A percentile compares a stretch with the other conserved stretches of the same genome.
phyloP scores from a whole-genome alignment of 2,797 vertebrate species.

The Enteromius trimaculatus region DNA sequence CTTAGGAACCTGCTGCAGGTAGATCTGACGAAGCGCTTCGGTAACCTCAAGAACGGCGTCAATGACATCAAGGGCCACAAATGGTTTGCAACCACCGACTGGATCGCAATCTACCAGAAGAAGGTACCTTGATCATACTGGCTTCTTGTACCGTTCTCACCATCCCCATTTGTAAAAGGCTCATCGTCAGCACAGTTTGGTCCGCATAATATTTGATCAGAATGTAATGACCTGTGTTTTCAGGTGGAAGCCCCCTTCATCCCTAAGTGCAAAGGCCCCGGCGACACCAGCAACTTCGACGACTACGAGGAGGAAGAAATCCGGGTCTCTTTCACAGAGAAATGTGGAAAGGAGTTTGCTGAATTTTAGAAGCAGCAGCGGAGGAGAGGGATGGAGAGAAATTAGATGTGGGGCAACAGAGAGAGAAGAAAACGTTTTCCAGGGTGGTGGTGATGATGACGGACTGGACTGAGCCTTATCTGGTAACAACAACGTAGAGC shows the following conservation, averaged over 20 bases:
- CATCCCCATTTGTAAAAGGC: background rate
- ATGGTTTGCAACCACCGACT: constrained; percentile 99
- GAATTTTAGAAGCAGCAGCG: constrained; percentile 85
- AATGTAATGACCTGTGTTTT: constrained; percentile 48
- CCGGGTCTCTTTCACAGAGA: constrained; percentile 91
- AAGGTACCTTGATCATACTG: constrained; percentile 79
- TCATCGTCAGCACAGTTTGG: background rate
- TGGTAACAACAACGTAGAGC: constrained; percentile 74
- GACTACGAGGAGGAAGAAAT: constrained; percentile 96
- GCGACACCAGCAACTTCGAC: constrained; percentile 96
- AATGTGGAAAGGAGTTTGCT: constrained; percentile 93
- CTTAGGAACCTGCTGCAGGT: constrained; percentile 98
- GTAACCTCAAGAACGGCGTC: constrained; percentile 98
- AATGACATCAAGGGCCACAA: constrained; percentile 99
- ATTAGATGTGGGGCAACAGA: constrained; percentile 52
- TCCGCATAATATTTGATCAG: background rate
- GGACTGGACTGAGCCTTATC: constrained; percentile 78
- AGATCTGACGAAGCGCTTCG: constrained; percentile 97
- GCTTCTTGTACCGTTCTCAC: too few species aligned
- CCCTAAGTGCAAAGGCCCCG: constrained; percentile 94
- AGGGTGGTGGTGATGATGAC: constrained; percentile 48
- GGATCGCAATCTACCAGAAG: constrained; percentile 99
- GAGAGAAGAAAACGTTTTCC: constrained; percentile 40
- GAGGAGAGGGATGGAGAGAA: constrained; percentile 68
- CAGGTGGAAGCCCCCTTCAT: constrained; percentile 95